Evolutionary conservation across 2,888 invertebrate genomes (phyloP).

Genomic region (Phalangium opilio): DNA sequence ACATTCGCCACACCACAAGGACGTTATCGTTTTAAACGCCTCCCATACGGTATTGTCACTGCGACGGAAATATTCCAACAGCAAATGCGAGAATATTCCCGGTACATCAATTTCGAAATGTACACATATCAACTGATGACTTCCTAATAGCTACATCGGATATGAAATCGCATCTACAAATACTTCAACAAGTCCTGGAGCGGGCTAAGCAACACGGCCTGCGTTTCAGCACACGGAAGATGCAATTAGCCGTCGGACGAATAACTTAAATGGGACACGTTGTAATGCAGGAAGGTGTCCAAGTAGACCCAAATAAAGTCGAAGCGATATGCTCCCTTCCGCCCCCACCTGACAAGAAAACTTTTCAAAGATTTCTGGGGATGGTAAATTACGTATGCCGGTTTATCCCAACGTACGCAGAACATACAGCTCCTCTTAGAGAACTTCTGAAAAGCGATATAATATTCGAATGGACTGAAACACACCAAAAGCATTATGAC

Average conservation of each 20-base stretch:
- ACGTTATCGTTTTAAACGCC: too few relatives aligned
- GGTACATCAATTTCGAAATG: too few relatives aligned
- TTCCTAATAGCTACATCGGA: too few relatives aligned
- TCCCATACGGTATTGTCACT: too few relatives aligned
- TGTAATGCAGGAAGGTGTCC: slow-evolving; percentile 4
- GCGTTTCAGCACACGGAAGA: slow-evolving; percentile 4
- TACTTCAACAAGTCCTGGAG: too few relatives aligned
- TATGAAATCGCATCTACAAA: too few relatives aligned
- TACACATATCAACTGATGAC: too few relatives aligned
- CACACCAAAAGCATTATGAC: slow-evolving; percentile 5
- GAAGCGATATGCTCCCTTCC: slow-evolving; percentile 10
- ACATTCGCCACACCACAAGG: too few relatives aligned
- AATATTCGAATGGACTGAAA: slow-evolving; percentile 1
- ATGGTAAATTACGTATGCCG: slow-evolving; percentile 7
- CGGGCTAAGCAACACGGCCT: too few relatives aligned
- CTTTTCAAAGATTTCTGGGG: slow-evolving; percentile 6
- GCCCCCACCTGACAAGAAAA: neutral
- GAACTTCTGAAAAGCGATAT: slow-evolving; percentile 1
- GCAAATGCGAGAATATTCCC: too few relatives aligned
- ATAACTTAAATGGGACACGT: slow-evolving; percentile 4
- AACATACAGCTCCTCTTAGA: slow-evolving; percentile 5
- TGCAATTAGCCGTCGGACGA: neutral
- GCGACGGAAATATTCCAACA: too few relatives aligned
- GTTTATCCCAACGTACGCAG: slow-evolving; percentile 8
- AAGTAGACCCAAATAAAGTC: slow-evolving; percentile 8